Evolutionary conservation across 2,797 vertebrate species (phyloP).

Genomic region (Hydrocynus forskahlii): DNA sequence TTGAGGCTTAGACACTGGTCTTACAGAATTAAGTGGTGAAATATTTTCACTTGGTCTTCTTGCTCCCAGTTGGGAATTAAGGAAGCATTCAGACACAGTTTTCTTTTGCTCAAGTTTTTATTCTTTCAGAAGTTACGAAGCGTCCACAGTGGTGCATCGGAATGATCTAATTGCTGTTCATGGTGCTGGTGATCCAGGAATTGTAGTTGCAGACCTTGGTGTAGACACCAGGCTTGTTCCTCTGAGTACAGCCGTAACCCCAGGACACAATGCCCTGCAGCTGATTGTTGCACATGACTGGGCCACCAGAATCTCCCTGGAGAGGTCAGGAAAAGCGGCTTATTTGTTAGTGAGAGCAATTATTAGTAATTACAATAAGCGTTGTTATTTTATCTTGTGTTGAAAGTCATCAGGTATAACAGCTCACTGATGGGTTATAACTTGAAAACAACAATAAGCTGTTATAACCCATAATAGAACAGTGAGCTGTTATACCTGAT

Average conservation of each 20-base stretch:
- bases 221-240: constrained; percentile 78
- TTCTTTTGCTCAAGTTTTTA: background rate
- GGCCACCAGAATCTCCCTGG: constrained; percentile 82
- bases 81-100: background rate
- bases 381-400: no score
- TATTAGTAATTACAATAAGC: no score
- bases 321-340: background rate
- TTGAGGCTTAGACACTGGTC: no score
- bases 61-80: background rate
- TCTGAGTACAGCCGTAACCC: constrained; percentile 79
- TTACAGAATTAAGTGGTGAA: no score
- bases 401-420: no score
- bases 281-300: constrained; percentile 75
- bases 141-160: background rate
- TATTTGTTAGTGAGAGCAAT: background rate
- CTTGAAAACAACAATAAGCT: no score
- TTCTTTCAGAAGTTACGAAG: background rate
- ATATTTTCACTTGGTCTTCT: no score
- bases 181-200: constrained; percentile 75
- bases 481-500: no score
- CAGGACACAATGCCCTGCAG: constrained; percentile 83
- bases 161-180: constrained; percentile 70
- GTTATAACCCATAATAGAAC: no score
- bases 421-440: no score
- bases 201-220: constrained; percentile 80